phyloP scores from a whole-genome alignment of 2,888 invertebrate genomes.

The Dryobotodes eremita region DNA sequence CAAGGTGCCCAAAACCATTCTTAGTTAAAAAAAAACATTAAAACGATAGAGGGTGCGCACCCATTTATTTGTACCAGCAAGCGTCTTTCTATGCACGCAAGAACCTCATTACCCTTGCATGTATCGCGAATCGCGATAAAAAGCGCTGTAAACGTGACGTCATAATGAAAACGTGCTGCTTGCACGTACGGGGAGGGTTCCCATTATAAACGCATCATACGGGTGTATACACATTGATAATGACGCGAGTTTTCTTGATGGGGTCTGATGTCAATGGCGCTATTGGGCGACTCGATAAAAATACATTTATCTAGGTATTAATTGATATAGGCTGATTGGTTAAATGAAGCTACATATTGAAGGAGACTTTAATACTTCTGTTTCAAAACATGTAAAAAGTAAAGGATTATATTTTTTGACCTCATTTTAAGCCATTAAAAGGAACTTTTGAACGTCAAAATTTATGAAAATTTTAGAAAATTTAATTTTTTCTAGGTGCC shows the following conservation, averaged over 20 bases:
- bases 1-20: neutral
- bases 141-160: conserved; percentile 21
- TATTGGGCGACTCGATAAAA: conserved; percentile 9
- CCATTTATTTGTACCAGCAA: conserved; percentile 23
- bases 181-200: conserved; percentile 33
- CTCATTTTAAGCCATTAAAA: no score
- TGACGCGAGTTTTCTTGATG: neutral
- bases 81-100: conserved; percentile 41
- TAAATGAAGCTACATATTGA: no score
- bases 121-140: conserved; percentile 32
- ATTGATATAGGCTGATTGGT: conserved; percentile 1
- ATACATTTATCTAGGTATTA: neutral
- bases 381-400: no score
- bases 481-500: no score
- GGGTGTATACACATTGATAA: conserved; percentile 33
- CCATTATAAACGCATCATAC: conserved; percentile 53
- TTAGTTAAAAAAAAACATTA: neutral
- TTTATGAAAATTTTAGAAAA: no score
- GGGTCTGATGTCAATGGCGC: conserved; percentile 1
- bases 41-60: conserved; percentile 15
- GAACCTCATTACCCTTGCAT: conserved; percentile 41
- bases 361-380: no score
- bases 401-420: no score
- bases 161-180: conserved; percentile 31
- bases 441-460: no score